These are phyloP conservation scores for Leucoraja ocellata DNA, from an alignment of 2,797 vertebrate species.

Conservation along the genomic window DNA sequence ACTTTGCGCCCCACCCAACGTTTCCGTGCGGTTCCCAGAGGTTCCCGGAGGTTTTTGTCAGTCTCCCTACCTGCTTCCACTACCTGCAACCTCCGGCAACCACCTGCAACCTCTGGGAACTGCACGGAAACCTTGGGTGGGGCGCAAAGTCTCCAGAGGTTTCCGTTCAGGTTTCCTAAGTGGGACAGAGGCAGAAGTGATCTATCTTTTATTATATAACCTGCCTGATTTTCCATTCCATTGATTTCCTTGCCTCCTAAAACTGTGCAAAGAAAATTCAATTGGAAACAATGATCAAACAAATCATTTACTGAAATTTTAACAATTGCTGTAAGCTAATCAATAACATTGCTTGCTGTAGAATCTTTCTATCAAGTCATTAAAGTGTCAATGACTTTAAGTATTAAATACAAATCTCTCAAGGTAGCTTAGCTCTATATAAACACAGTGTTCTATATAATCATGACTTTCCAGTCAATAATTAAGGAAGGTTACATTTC, in stretches of 20 bases:
- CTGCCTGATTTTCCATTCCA: not conserved
- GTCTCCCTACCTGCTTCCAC: too few relatives aligned
- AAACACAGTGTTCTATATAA: not conserved
- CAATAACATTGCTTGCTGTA: not conserved
- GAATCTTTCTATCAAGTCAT: not conserved
- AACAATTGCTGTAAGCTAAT: not conserved
- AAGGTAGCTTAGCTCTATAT: not conserved
- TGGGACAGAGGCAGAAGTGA: too few relatives aligned
- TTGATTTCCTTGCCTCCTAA: not conserved
- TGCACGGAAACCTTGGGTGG: too few relatives aligned
- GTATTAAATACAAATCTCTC: not conserved
- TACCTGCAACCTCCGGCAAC: too few relatives aligned
- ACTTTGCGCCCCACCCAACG: too few relatives aligned
- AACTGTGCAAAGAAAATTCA: not conserved
- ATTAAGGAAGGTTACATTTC: not conserved
- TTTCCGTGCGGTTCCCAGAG: too few relatives aligned
- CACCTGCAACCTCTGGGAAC: too few relatives aligned
- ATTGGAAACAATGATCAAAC: not conserved
- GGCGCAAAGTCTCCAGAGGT: too few relatives aligned
- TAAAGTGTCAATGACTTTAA: slow-evolving; percentile 16
- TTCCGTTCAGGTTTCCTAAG: too few relatives aligned
- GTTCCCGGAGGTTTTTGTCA: too few relatives aligned
- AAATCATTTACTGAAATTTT: not conserved
- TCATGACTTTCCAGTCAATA: not conserved
- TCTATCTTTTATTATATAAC: not conserved